Evolutionary conservation across 1,140 invertebrate species (phyloP).

Genomic region (Bombus soroeensis): DNA sequence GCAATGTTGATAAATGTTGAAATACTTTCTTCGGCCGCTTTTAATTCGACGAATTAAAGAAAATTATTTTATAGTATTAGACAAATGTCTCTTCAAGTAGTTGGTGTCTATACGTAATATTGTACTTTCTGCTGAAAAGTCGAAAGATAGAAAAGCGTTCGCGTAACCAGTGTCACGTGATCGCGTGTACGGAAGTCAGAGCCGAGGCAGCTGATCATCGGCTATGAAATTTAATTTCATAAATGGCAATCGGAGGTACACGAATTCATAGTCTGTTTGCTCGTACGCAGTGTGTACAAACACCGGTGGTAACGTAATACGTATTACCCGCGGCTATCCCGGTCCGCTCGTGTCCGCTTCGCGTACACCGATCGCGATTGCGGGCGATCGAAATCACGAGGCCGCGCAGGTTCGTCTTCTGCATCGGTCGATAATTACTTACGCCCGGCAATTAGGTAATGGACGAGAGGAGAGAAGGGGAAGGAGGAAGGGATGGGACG

Average conservation of each 20-base stretch:
- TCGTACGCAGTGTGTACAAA: conserved; percentile 53
- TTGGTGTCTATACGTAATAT: neutral
- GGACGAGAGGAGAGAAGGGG: neutral
- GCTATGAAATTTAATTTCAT: conserved; percentile 69
- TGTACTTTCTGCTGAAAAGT: neutral
- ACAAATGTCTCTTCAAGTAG: no score
- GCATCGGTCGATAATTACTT: conserved; percentile 60
- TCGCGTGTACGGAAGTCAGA: neutral
- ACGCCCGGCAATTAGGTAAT: conserved; percentile 63
- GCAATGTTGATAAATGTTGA: no score
- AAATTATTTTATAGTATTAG: no score
- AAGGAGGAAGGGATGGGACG: neutral
- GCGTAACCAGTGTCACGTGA: neutral
- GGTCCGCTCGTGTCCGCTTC: neutral
- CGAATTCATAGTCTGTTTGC: conserved; percentile 49
- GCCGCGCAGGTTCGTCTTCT: conserved; percentile 13
- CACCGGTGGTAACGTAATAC: conserved; percentile 50
- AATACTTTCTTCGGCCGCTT: no score
- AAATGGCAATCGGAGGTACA: conserved; percentile 65
- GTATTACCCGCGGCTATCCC: conserved; percentile 42
- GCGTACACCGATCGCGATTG: conserved; percentile 15
- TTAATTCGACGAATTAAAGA: no score
- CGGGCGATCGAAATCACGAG: conserved; percentile 30
- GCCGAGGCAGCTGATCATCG: conserved; percentile 28
- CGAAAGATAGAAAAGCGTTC: neutral